Evolutionary conservation across 2,797 vertebrate genomes (phyloP).

Genomic region (Epinephelus awoara): DNA sequence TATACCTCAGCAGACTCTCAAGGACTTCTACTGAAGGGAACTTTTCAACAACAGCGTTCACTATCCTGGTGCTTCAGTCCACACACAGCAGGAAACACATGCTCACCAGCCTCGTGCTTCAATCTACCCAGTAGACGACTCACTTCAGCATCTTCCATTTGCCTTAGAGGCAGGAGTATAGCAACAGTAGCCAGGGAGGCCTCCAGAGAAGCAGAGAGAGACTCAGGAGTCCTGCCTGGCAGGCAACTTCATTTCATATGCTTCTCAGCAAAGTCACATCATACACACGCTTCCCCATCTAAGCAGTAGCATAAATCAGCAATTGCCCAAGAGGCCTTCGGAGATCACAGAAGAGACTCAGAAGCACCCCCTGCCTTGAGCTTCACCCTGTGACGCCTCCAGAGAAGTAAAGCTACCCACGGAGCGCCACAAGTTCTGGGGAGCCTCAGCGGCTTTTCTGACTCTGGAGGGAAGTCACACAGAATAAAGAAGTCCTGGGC

Average conservation of each 20-base stretch:
- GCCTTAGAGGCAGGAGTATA: slow-evolving; percentile 56
- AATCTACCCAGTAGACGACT: slow-evolving; percentile 9
- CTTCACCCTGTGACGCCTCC: slow-evolving; percentile 12
- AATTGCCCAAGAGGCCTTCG: slow-evolving; percentile 19
- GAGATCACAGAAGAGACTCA: slow-evolving; percentile 26
- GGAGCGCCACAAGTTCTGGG: slow-evolving; percentile 5
- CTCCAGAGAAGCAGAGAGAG: slow-evolving; percentile 38
- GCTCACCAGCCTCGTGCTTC: slow-evolving; percentile 41
- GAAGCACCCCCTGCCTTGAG: slow-evolving; percentile 21
- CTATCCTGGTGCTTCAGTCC: slow-evolving; percentile 43
- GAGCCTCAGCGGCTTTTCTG: slow-evolving; percentile 8
- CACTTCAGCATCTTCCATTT: slow-evolving; percentile 56
- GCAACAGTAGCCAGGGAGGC: slow-evolving; percentile 53
- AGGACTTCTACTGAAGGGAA: slow-evolving; percentile 36
- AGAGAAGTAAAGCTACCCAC: slow-evolving; percentile 17
- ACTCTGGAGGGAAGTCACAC: slow-evolving; percentile 9
- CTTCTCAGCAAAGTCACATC: slow-evolving; percentile 23
- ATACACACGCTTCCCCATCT: slow-evolving; percentile 11
- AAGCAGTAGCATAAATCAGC: slow-evolving; percentile 27
- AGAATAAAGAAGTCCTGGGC: slow-evolving; percentile 27
- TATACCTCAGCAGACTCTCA: slow-evolving; percentile 71
- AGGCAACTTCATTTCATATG: slow-evolving; percentile 18
- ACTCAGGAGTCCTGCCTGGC: slow-evolving; percentile 40
- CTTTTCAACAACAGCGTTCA: not conserved
- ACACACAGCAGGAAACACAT: slow-evolving; percentile 11